These are phyloP conservation scores for Drosophila pseudotalamancana DNA, from an alignment of 2,888 invertebrate genomes.

Conservation along the genomic window DNA sequence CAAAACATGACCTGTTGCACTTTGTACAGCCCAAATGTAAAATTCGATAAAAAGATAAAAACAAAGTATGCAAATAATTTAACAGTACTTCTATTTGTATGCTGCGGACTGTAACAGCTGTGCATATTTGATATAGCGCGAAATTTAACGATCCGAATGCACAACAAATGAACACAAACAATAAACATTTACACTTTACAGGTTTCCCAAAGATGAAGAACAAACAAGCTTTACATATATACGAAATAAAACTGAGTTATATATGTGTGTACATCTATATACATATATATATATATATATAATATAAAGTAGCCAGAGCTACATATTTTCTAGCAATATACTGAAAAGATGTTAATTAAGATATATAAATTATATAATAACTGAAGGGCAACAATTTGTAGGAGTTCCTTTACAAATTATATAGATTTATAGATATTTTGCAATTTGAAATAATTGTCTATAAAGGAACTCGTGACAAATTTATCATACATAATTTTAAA, in stretches of 20 bases:
- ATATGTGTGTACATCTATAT: slow-evolving; percentile 23
- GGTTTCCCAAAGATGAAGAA: slow-evolving; percentile 65
- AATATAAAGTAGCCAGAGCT: slow-evolving; percentile 37
- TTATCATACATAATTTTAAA: background rate
- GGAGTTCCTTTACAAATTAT: slow-evolving; percentile 8
- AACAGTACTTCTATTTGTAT: slow-evolving; percentile 50
- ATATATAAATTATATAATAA: background rate
- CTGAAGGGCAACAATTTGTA: slow-evolving; percentile 13
- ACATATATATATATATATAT: slow-evolving; percentile 6
- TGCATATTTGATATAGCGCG: slow-evolving; percentile 50
- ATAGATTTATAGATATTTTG: background rate
- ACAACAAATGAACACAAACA: slow-evolving; percentile 52
- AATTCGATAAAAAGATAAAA: slow-evolving; percentile 3
- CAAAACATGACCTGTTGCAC: slow-evolving; percentile 74
- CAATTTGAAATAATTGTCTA: slow-evolving; percentile 3
- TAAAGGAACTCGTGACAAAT: slow-evolving; percentile 10
- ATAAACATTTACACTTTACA: slow-evolving; percentile 65
- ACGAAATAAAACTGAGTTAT: slow-evolving; percentile 18
- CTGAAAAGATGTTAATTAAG: slow-evolving; percentile 11
- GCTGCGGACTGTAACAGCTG: slow-evolving; percentile 58
- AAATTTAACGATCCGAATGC: slow-evolving; percentile 36
- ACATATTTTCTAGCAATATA: slow-evolving; percentile 71
- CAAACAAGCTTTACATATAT: slow-evolving; percentile 66
- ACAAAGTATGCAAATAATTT: slow-evolving; percentile 49
- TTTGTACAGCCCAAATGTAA: slow-evolving; percentile 49